Evolutionary conservation across 1,140 invertebrate genomes (phyloP).

Genomic region (Listronotus bonariensis): DNA sequence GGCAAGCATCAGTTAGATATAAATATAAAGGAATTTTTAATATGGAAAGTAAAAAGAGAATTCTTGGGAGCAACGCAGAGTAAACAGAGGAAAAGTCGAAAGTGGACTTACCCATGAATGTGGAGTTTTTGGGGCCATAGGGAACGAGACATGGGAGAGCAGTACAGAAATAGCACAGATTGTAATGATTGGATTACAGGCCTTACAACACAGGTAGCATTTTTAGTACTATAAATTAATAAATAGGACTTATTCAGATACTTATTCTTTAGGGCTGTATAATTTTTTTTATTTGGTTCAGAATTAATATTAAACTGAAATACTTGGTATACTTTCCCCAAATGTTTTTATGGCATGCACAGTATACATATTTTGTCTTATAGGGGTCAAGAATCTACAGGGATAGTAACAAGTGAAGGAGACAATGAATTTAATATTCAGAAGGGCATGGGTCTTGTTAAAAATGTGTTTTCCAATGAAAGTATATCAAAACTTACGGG

Average conservation of each 20-base stretch:
- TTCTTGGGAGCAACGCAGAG: background rate
- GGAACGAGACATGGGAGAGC: slow-evolving; percentile 70
- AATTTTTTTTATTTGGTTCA: too few relatives aligned
- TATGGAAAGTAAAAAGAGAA: too few relatives aligned
- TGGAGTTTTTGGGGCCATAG: slow-evolving; percentile 91
- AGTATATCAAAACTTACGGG: slow-evolving; percentile 91
- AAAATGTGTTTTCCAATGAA: slow-evolving; percentile 81
- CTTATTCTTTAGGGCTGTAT: too few relatives aligned
- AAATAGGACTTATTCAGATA: too few relatives aligned
- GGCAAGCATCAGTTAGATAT: too few relatives aligned
- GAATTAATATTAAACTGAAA: too few relatives aligned
- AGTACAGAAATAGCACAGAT: slow-evolving; percentile 69
- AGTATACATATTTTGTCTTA: too few relatives aligned
- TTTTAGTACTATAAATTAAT: too few relatives aligned
- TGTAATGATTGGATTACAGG: slow-evolving; percentile 87
- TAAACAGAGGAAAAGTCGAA: slow-evolving; percentile 27
- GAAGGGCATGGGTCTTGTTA: slow-evolving; percentile 96
- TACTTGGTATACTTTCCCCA: too few relatives aligned
- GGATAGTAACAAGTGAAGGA: slow-evolving; percentile 90
- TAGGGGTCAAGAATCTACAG: slow-evolving; percentile 93
- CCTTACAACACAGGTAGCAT: slow-evolving; percentile 93
- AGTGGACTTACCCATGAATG: slow-evolving; percentile 73
- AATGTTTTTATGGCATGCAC: too few relatives aligned
- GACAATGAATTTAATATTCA: slow-evolving; percentile 79
- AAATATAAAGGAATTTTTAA: too few relatives aligned